Evolutionary conservation across 2,797 vertebrate species (phyloP), one percentile per base, ranked within the genome.

Genomic region (Distichodus sexfasciatus): DNA sequence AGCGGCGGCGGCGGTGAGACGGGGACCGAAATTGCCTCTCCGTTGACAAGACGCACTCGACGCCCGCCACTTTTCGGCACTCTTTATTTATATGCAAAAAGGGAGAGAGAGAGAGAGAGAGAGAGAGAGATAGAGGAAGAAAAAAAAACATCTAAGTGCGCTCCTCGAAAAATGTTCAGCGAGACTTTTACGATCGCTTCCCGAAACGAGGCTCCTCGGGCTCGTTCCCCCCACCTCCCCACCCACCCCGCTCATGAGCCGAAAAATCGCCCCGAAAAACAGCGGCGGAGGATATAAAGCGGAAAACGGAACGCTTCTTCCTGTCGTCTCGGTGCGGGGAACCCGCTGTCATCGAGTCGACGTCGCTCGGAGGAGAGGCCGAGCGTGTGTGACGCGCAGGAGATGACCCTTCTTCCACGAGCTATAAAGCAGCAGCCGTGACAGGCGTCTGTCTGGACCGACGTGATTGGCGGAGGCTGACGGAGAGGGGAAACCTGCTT

Each of bases 401-500:
- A 74, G 76, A 76, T 77, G 69, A 85, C 79, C 82, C 75, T 78
- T 69, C 74, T 55, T 77, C 68, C 79, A 82, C 77, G 82, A 76
- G 79, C 41, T n/a, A 31, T 62, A 57, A 70, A 75, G 61, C 19
- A 65, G 10, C 19, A 29, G 47, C 66, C 58, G 53, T 75, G 76
- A 84, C 73, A 73, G 81, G 76, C 82, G 82, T 85, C 82, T 81
- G 81, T 72, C 64, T 53, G 48, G 66, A 74, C 5, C n/a, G 72
- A 70, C 62, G 36, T 35, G 41, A 70, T 1, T 58, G 43, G 19
- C 14, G 53, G 24, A 69, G 15, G 0, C 41, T 15, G 31, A 47
- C 33, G 44, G 17, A 33, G 4, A 69, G 1, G 23, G 83, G 85
- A 86, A 84, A 85, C 83, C 85, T 84, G 83, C 84, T 84, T 85